Evolutionary conservation across 1,140 invertebrate genomes (phyloP), one percentile per base, ranked within the genome.

Genomic region (Bombyx mandarina): DNA sequence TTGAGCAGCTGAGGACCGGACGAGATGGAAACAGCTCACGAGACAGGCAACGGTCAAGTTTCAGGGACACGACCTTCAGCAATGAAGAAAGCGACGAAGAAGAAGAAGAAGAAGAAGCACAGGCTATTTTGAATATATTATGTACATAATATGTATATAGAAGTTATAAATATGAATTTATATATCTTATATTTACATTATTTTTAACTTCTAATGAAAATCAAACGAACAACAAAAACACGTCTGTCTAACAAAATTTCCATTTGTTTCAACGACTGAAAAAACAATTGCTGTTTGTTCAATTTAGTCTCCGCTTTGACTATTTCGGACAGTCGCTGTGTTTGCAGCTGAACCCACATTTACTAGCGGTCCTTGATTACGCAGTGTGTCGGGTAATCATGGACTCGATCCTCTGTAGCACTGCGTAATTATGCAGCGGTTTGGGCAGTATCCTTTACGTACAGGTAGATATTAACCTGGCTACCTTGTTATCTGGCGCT

Each of bases 301-400:
- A 12, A 9, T 47, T 47, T 47, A 47, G 45, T 47, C 45, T 12
- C 12, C 9, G 45, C 9, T 12, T 47, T 47, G 9, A 47, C 9
- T 47, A 47, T 47, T 47, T 10, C 8, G 45, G 45, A 9, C 8
- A 47, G 9, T 47, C 57, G 56, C 53, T 65, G 53, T 65, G 54
- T 61, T 44, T 54, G 50, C 45, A 53, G 45, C 49, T 54, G 35
- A 44, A 44, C 47, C 56, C 46, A 56, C 60, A 54, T 51, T 62
- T 57, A 60, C 52, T 49, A 57, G 43, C 56, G 58, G 60, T 57
- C 63, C 61, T 66, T 66, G 56, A 70, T 70, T 67, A 70, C 60
- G 57, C 35, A 52, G 57, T 26, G 53, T 45, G n/a, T 50, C 54
- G 10, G 43, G 50, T 61, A 64, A 58, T 64, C 62, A 67, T 52